These are phyloP conservation scores for Siniperca knerii DNA, from an alignment of 2,113 vertebrate species.

Conservation along the genomic window DNA sequence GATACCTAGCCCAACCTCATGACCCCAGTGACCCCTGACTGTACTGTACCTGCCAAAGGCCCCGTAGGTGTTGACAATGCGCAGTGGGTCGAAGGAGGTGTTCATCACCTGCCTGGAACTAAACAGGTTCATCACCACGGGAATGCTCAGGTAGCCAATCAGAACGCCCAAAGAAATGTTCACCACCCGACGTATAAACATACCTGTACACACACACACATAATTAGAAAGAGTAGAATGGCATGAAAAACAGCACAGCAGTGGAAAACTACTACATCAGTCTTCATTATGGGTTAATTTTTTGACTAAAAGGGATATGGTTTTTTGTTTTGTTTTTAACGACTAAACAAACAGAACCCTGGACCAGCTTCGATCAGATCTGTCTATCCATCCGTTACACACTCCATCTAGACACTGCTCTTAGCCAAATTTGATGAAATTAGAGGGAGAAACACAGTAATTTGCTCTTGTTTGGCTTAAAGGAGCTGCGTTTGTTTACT, in stretches of 20 bases:
- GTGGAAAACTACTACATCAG: background rate
- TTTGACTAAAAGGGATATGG: background rate
- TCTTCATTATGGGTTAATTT: background rate
- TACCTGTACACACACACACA: constrained; percentile 66
- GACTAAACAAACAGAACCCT: background rate
- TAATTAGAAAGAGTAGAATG: background rate
- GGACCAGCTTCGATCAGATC: background rate
- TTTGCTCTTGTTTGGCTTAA: background rate
- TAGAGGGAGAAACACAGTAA: background rate
- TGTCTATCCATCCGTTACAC: background rate
- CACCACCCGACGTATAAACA: constrained; percentile 82
- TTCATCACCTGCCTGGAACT: constrained; percentile 95
- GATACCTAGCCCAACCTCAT: background rate
- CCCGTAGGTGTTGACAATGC: constrained; percentile 98
- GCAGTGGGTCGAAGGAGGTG: constrained; percentile 91
- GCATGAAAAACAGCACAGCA: background rate
- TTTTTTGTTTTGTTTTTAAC: background rate
- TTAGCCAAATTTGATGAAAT: background rate
- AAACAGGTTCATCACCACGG: constrained; percentile 92
- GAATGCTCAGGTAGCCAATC: constrained; percentile 91
- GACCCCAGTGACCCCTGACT: background rate
- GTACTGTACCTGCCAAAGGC: constrained; percentile 93
- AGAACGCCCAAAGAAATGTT: constrained; percentile 89
- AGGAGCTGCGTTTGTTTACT: background rate
- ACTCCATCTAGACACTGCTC: background rate